phyloP scores from a whole-genome alignment of 2,797 vertebrate genomes.

The Mormyrus proboscirostris region DNA sequence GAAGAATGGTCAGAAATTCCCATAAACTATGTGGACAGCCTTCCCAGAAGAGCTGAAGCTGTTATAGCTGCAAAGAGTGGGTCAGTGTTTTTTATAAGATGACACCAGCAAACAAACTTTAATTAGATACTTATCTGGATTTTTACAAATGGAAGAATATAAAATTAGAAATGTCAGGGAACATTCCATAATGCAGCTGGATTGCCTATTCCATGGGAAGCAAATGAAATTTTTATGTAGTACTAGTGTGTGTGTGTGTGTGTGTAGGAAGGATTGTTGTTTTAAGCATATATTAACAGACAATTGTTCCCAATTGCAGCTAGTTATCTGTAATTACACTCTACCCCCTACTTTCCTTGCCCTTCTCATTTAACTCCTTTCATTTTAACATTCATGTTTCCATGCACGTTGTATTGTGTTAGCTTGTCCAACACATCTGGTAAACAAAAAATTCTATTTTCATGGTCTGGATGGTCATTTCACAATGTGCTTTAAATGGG shows the following conservation, averaged over 20 bases:
- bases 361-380: slow-evolving; percentile 1
- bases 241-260: neutral
- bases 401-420: neutral
- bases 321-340: slow-evolving; percentile 29
- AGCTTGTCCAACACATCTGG: neutral
- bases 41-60: too few relatives aligned
- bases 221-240: neutral
- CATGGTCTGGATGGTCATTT: neutral
- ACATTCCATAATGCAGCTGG: neutral
- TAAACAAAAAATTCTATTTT: neutral
- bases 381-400: neutral
- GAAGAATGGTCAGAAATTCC: too few relatives aligned
- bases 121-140: neutral
- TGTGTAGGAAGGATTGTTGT: neutral
- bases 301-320: slow-evolving; percentile 21
- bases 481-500: neutral
- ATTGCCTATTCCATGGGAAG: neutral
- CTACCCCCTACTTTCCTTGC: neutral
- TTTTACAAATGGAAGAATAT: neutral
- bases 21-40: too few relatives aligned
- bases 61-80: too few relatives aligned
- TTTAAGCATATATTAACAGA: neutral
- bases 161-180: neutral
- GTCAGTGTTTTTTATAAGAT: neutral
- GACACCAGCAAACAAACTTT: neutral